These are phyloP conservation scores for Threskiornis aethiopicus DNA, from an alignment of 2,797 vertebrate species.

Conservation along the genomic window DNA sequence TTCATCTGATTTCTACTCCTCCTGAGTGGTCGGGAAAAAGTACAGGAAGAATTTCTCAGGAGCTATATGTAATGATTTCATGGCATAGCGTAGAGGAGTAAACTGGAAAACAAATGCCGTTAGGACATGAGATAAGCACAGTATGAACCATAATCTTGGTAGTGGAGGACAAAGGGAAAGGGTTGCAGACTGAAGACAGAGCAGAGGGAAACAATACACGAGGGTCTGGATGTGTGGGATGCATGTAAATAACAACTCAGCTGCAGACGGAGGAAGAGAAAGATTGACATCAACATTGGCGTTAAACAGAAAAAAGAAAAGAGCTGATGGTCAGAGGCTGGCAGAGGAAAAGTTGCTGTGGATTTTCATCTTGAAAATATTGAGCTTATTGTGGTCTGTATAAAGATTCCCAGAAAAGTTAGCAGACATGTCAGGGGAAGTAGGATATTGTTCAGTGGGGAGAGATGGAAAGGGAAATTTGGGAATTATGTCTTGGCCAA, in stretches of 20 bases:
- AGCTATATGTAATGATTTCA: background rate
- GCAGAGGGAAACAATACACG: background rate
- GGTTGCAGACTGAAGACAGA: background rate
- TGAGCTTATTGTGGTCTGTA: conserved; percentile 5
- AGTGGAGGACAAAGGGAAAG: background rate
- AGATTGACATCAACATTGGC: background rate
- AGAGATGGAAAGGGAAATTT: conserved; percentile 51
- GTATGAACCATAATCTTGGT: background rate
- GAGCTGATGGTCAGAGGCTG: background rate
- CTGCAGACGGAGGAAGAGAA: background rate
- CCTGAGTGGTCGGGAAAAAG: background rate
- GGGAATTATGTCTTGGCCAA: conserved; percentile 32
- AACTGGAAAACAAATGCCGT: background rate
- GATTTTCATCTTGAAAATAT: conserved; percentile 41
- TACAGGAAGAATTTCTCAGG: background rate
- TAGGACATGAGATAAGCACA: background rate
- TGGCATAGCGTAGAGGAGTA: background rate
- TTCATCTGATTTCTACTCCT: background rate
- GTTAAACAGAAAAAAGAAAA: background rate
- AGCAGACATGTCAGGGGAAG: conserved; percentile 19
- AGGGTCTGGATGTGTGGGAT: background rate
- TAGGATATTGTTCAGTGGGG: conserved; percentile 17
- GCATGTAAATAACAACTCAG: background rate
- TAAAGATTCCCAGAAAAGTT: conserved; percentile 31
- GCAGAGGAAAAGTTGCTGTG: background rate